Conservation (phyloP, 2,888 invertebrate species). For the Drosophila macrothrix region DNA sequence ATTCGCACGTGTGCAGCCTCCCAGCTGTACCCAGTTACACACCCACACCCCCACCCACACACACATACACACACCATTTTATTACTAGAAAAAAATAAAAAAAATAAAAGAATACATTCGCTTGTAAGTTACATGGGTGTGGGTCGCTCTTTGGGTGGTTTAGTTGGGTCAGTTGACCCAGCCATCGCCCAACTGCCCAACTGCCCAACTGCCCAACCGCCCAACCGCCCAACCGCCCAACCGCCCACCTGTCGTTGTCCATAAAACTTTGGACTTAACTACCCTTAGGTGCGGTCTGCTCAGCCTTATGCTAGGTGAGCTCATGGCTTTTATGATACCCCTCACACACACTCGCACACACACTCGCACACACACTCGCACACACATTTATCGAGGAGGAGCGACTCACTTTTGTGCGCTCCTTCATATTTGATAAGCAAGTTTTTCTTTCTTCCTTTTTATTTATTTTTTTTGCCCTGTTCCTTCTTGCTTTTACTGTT, state of each 20-base stretch:
- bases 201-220: constrained; percentile 50
- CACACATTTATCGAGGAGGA: constrained; percentile 4
- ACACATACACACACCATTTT: constrained; percentile 48
- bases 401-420: constrained; percentile 71
- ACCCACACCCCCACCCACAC: background rate
- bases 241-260: constrained; percentile 69
- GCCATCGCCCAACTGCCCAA: constrained; percentile 25
- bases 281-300: constrained; percentile 67
- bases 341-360: background rate
- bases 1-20: constrained; percentile 76
- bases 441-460: constrained; percentile 49
- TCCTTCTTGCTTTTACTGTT: constrained; percentile 55
- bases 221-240: no score
- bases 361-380: background rate
- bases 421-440: constrained; percentile 81
- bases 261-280: constrained; percentile 77
- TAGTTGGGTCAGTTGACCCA: constrained; percentile 50
- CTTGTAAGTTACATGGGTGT: constrained; percentile 25
- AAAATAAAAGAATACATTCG: constrained; percentile 25
- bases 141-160: constrained; percentile 19
- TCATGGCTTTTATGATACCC: constrained; percentile 78
- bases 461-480: constrained; percentile 24
- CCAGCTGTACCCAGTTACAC: constrained; percentile 21
- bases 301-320: constrained; percentile 65
- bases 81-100: constrained; percentile 53